phyloP scores from a whole-genome alignment of 2,797 vertebrate species.

The Coilia nasus region DNA sequence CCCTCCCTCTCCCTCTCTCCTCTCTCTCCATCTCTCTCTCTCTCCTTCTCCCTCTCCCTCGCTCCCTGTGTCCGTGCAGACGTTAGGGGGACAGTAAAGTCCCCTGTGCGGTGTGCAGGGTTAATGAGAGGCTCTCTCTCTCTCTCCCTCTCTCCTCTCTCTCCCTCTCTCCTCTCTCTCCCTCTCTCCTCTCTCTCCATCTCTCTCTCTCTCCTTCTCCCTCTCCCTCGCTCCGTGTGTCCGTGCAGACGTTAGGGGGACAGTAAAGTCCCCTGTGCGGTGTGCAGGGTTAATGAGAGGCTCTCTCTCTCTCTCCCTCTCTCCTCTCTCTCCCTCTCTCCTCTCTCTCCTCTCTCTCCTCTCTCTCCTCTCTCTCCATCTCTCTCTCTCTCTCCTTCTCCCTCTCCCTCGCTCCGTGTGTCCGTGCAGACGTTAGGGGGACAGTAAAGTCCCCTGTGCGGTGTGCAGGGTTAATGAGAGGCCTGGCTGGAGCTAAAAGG shows the following conservation, averaged over 20 bases:
- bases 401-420: not conserved
- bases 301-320: too few species aligned
- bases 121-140: conserved; percentile 54
- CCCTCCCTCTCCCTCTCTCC: not conserved
- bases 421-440: conserved; percentile 38
- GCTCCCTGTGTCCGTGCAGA: conserved; percentile 22
- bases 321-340: not conserved
- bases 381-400: not conserved
- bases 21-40: not conserved
- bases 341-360: not conserved
- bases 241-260: conserved; percentile 37
- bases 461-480: conserved; percentile 47
- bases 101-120: conserved; percentile 31
- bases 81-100: conserved; percentile 49
- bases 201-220: not conserved
- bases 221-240: conserved; percentile 20
- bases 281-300: conserved; percentile 47
- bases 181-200: too few species aligned
- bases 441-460: conserved; percentile 50
- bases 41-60: conserved; percentile 6
- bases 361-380: not conserved
- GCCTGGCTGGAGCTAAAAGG: conserved; percentile 51
- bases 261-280: conserved; percentile 48
- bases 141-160: not conserved
- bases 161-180: not conserved